Percentiles rank a stretch among this genome's conserved stretches.
phyloP scores from a whole-genome alignment of 2,113 vertebrate species.

The Herpetotheres cachinnans region DNA sequence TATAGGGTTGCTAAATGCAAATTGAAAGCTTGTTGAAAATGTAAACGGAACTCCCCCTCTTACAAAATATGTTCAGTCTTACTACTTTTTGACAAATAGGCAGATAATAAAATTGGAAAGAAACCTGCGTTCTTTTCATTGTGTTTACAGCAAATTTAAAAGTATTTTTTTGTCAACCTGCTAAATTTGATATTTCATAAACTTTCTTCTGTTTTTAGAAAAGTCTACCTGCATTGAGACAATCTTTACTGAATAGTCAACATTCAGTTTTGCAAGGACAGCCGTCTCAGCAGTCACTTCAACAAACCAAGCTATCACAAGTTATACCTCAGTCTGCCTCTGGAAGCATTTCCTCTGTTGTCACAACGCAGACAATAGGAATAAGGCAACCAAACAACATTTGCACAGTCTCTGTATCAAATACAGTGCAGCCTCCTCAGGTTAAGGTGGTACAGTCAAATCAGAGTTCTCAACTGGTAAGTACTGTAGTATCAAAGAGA shows the following conservation, averaged over 20 bases:
- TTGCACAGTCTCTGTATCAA: constrained; percentile 73
- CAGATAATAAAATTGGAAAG: not conserved
- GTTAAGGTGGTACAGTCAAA: constrained; percentile 71
- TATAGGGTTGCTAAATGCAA: not conserved
- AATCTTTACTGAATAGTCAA: constrained; percentile 85
- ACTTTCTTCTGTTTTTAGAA: constrained; percentile 75
- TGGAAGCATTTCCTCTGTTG: constrained; percentile 68
- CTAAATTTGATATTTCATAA: not conserved
- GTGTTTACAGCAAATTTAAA: not conserved
- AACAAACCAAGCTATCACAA: constrained; percentile 72
- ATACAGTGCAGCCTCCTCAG: constrained; percentile 60
- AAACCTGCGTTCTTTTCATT: not conserved
- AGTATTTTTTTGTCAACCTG: not conserved
- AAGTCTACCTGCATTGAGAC: constrained; percentile 85
- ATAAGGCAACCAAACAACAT: constrained; percentile 80
- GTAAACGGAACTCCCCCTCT: not conserved
- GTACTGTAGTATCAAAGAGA: constrained; percentile 41
- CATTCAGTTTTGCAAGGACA: constrained; percentile 71
- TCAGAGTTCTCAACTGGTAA: constrained; percentile 79
- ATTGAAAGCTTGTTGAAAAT: not conserved
- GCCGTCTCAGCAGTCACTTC: constrained; percentile 70
- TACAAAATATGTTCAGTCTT: not conserved
- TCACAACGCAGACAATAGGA: constrained; percentile 75
- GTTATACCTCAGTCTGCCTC: constrained; percentile 65
- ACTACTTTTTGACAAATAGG: not conserved